phyloP scores from a whole-genome alignment of 2,888 invertebrate species.

The Quadroppia sp. region DNA sequence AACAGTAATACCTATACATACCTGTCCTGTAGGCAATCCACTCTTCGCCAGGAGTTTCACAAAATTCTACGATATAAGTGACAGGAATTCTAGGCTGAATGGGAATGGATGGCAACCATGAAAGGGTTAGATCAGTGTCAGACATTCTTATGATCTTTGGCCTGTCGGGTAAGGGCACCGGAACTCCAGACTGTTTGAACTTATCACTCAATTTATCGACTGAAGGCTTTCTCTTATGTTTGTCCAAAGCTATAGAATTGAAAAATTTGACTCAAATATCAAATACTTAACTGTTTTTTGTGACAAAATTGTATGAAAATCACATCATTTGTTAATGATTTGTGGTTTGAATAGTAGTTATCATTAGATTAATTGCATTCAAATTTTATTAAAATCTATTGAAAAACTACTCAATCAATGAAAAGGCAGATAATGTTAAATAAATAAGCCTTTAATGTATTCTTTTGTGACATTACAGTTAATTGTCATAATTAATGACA shows the following conservation, averaged over 20 bases:
- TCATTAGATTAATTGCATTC: slow-evolving; percentile 11
- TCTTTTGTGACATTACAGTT: background rate
- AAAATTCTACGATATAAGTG: slow-evolving; percentile 91
- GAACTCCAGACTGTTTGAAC: slow-evolving; percentile 60
- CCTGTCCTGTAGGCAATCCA: slow-evolving; percentile 85
- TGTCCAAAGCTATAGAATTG: slow-evolving; percentile 26
- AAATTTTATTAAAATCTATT: background rate
- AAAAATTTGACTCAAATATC: background rate
- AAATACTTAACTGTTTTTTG: slow-evolving; percentile 17
- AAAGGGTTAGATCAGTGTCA: slow-evolving; percentile 77
- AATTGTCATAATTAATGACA: slow-evolving; percentile 32
- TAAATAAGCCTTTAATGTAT: slow-evolving; percentile 20
- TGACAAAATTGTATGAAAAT: background rate
- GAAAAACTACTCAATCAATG: slow-evolving; percentile 16
- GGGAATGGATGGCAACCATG: slow-evolving; percentile 90
- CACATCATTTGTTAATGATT: background rate
- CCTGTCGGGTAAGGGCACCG: slow-evolving; percentile 78
- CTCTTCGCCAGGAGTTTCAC: slow-evolving; percentile 82
- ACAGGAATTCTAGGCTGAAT: slow-evolving; percentile 80
- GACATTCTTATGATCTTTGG: slow-evolving; percentile 91
- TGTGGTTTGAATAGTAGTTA: background rate
- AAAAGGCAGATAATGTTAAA: slow-evolving; percentile 17
- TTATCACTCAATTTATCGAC: slow-evolving; percentile 6
- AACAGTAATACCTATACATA: slow-evolving; percentile 44
- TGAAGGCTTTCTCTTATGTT: slow-evolving; percentile 24